phyloP scores from a whole-genome alignment of 2,888 invertebrate species.

The Monoplex corrugatus region DNA sequence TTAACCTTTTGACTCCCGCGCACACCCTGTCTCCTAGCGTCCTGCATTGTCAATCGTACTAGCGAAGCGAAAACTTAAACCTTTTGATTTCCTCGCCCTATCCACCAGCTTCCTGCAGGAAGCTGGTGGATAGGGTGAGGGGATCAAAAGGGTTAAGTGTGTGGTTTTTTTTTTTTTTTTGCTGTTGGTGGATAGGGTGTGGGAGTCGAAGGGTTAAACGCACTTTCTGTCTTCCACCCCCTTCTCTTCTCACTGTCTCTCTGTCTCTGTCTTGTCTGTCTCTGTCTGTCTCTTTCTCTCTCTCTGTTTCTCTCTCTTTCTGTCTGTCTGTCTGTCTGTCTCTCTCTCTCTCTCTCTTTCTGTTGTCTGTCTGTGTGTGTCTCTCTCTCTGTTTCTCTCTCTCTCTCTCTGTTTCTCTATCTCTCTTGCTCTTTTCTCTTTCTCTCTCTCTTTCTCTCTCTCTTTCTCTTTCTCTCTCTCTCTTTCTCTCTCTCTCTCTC shows the following conservation, averaged over 20 bases:
- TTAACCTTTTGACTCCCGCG: too few relatives aligned
- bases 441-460: background rate
- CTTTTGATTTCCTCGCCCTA: too few relatives aligned
- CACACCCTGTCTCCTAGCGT: too few relatives aligned
- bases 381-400: background rate
- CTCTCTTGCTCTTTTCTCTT: background rate
- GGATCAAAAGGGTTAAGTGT: too few relatives aligned
- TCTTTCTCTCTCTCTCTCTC: background rate
- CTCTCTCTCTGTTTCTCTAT: background rate
- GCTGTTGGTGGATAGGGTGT: too few relatives aligned
- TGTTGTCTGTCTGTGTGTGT: background rate
- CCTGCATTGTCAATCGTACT: too few relatives aligned
- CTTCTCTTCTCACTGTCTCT: background rate
- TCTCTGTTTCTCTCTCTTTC: background rate
- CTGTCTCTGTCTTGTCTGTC: background rate
- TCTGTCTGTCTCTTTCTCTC: background rate
- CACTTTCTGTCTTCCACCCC: background rate
- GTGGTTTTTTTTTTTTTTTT: too few relatives aligned
- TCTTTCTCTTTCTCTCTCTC: background rate
- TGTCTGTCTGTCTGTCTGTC: background rate
- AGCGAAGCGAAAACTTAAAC: too few relatives aligned
- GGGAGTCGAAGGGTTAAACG: too few relatives aligned
- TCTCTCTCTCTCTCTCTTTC: background rate
- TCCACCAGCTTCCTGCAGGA: too few relatives aligned
- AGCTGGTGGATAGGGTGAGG: too few relatives aligned